Conservation (phyloP, 2,113 vertebrate genomes). For the Grammomys dolichurus region DNA sequence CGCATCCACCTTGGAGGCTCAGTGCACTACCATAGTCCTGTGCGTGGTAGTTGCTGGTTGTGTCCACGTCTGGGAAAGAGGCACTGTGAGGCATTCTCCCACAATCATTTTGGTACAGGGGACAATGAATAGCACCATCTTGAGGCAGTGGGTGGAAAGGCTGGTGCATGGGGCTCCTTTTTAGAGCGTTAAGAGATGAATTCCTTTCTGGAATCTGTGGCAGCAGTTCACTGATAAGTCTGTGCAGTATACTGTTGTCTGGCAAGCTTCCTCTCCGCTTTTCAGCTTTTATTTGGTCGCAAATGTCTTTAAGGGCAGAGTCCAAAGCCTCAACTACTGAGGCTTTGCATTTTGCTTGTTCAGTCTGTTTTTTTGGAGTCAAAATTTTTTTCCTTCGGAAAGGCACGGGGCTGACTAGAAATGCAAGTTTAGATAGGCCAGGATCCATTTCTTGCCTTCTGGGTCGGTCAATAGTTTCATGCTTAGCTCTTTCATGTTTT, state of each 20-base stretch:
- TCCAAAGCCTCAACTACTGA: slow-evolving; percentile 97
- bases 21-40: slow-evolving; percentile 90
- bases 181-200: slow-evolving; percentile 93
- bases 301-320: slow-evolving; percentile 96
- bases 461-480: slow-evolving; percentile 89
- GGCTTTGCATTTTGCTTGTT: slow-evolving; percentile 92
- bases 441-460: slow-evolving; percentile 91
- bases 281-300: slow-evolving; percentile 97
- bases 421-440: slow-evolving; percentile 97
- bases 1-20: slow-evolving; percentile 94
- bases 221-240: slow-evolving; percentile 96
- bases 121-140: slow-evolving; percentile 89
- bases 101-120: slow-evolving; percentile 88
- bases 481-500: slow-evolving; percentile 95
- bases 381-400: slow-evolving; percentile 96
- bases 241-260: slow-evolving; percentile 95
- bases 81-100: slow-evolving; percentile 92
- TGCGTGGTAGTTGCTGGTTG: slow-evolving; percentile 91
- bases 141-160: slow-evolving; percentile 88
- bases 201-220: slow-evolving; percentile 97
- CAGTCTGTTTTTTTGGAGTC: slow-evolving; percentile 89
- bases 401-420: slow-evolving; percentile 99
- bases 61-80: slow-evolving; percentile 93
- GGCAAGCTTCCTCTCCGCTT: slow-evolving; percentile 92
- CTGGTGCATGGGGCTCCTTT: slow-evolving; percentile 88